phyloP scores from a whole-genome alignment of 2,797 vertebrate species.

The Chaenodraco wilsoni region DNA sequence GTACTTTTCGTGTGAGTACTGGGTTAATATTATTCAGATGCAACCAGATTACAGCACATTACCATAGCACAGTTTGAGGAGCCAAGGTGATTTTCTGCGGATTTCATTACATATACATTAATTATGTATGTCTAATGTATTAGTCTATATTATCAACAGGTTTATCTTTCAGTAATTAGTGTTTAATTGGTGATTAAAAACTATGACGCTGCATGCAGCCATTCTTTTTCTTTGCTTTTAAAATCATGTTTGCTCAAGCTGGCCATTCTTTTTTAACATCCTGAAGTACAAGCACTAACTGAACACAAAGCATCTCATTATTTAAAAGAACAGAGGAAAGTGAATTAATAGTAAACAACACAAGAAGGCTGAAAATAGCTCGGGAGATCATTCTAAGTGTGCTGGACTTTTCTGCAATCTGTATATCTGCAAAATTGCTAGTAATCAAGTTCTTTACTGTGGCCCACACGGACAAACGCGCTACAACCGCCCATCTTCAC shows the following conservation, averaged over 20 bases:
- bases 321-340: constrained; percentile 27
- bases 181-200: constrained; percentile 72
- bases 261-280: constrained; percentile 32
- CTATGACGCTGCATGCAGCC: constrained; percentile 36
- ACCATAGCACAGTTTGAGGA: constrained; percentile 52
- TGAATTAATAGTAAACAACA: constrained; percentile 23
- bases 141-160: constrained; percentile 69
- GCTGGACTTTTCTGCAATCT: not conserved
- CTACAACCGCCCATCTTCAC: too few species aligned
- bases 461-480: too few species aligned
- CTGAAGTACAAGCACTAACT: constrained; percentile 18
- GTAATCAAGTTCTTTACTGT: too few species aligned
- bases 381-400: not conserved
- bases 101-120: constrained; percentile 69
- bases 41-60: constrained; percentile 59
- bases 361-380: not conserved
- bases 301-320: constrained; percentile 32
- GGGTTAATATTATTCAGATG: constrained; percentile 61
- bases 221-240: constrained; percentile 30
- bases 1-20: not conserved
- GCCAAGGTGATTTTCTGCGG: constrained; percentile 55
- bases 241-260: constrained; percentile 32
- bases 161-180: constrained; percentile 68
- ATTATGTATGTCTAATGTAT: constrained; percentile 73
- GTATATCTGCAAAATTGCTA: constrained; percentile 2